Base-by-base conservation (phyloP, 2,113 vertebrate species). In the Heliornis fulica region DNA sequence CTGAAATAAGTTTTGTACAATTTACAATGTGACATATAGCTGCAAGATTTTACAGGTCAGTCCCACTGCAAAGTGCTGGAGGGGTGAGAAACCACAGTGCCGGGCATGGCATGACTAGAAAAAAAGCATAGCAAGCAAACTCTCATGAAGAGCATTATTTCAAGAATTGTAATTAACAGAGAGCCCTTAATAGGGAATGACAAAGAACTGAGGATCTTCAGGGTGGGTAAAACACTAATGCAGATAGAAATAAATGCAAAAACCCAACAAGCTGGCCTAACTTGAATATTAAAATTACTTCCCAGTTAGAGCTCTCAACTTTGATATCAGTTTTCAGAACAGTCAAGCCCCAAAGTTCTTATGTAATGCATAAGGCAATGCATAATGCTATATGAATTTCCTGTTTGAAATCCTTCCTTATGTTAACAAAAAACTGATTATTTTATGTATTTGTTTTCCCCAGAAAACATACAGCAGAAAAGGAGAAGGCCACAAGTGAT, bases 381-480 rank as follows among this genome's bases (percentile, higher is more conserved):
- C 9, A 32, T 71, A 61, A 40, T 46, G 43, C 12, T 88, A 7
- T 66, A 50, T 45, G 25, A 38, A 23, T 68, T 87, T 82, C 74
- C 64, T 85, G 13, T 53, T 91, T 87, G 13, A 91, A 96, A 59
- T 80, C n/a, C 18, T 41, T 92, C 53, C 23, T 63, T 79, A 75
- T 0, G 0, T 88, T 76, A 72, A 57, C 17, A 93, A 32, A 71
- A 83, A 93, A 71, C 13, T 57, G n/a, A 50, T 92, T 48, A 21
- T 83, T 76, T 94, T 53, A 8, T 85, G 21, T 50, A 36, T 87
- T 85, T 93, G 16, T 88, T 91, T 94, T 88, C 36, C 43, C 40
- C 89, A 98, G 95, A 93, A 97, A 95, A 95, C 18, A 84, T 93
- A 76, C 96, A 89, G 77, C 84, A 94, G 95, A 96, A 96, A 96